Conservation (phyloP, 2,113 vertebrate species). For the Hippocampus guttulatus region DNA sequence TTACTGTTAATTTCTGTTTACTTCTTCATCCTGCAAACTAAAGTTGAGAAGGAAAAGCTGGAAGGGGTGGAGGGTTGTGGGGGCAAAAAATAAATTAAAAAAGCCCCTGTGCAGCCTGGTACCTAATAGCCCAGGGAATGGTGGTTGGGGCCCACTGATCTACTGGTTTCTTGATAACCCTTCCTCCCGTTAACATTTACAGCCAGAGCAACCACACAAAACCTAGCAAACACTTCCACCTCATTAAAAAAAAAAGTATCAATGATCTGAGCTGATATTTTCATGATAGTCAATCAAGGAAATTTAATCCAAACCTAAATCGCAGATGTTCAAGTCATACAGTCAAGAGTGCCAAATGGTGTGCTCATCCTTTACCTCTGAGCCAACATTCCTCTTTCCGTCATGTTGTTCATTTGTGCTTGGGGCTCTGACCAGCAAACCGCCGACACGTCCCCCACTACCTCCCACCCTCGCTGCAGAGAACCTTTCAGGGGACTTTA, state of each 20-base stretch:
- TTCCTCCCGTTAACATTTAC: no score
- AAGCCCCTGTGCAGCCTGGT: no score
- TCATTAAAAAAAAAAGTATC: not conserved
- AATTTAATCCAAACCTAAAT: not conserved
- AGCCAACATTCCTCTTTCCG: constrained; percentile 49
- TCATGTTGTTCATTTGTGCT: constrained; percentile 25
- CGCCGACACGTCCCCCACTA: not conserved
- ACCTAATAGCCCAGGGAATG: no score
- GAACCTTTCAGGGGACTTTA: constrained; percentile 79
- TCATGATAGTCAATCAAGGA: not conserved
- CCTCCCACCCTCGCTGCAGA: constrained; percentile 29
- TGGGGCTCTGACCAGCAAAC: not conserved
- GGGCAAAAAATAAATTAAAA: no score
- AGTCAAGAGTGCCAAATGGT: not conserved
- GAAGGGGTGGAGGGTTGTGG: no score
- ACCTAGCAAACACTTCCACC: not conserved
- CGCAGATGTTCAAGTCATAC: not conserved
- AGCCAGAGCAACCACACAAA: no score
- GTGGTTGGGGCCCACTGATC: no score
- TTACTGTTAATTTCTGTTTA: no score
- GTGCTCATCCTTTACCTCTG: constrained; percentile 76
- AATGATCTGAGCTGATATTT: not conserved
- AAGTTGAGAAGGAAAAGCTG: no score
- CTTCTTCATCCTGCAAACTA: no score
- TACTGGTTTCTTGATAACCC: no score